Evolutionary conservation across 2,797 vertebrate genomes (phyloP).

Genomic region (Capromys pilorides): DNA sequence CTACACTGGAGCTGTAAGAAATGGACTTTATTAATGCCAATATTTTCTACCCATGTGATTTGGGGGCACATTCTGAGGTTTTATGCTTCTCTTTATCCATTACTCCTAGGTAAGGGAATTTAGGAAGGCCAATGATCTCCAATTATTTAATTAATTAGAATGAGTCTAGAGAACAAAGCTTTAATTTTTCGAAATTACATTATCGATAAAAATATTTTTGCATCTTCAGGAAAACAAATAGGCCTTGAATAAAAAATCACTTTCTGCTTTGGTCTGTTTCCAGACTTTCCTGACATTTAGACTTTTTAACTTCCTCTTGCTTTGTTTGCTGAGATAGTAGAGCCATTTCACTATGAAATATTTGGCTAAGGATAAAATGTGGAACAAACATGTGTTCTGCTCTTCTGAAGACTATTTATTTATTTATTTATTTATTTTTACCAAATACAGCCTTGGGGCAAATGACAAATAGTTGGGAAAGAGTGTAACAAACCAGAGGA

Average conservation of each 20-base stretch:
- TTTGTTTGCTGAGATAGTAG: constrained; percentile 49
- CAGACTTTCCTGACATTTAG: constrained; percentile 1
- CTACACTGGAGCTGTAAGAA: neutral
- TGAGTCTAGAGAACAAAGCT: neutral
- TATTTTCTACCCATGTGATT: neutral
- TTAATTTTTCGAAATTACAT: constrained; percentile 42
- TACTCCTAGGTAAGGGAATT: neutral
- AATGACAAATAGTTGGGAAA: neutral
- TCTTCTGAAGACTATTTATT: neutral
- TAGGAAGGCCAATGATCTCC: neutral
- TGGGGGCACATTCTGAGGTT: neutral
- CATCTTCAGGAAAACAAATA: constrained; percentile 37
- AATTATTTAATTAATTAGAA: neutral
- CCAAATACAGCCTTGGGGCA: neutral
- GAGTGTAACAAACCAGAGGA: neutral
- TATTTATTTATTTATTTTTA: neutral
- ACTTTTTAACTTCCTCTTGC: neutral
- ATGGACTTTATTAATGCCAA: neutral
- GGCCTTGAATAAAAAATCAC: constrained; percentile 15
- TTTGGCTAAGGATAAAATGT: constrained; percentile 52
- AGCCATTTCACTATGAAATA: constrained; percentile 35
- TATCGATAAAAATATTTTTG: constrained; percentile 39
- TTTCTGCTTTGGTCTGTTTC: constrained; percentile 20
- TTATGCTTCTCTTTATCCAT: neutral
- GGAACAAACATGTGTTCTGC: neutral